Percentiles rank a stretch among this genome's conserved stretches.
Evolutionary conservation across 2,888 invertebrate species (phyloP).

Genomic region (Mesorhabditis belari): DNA sequence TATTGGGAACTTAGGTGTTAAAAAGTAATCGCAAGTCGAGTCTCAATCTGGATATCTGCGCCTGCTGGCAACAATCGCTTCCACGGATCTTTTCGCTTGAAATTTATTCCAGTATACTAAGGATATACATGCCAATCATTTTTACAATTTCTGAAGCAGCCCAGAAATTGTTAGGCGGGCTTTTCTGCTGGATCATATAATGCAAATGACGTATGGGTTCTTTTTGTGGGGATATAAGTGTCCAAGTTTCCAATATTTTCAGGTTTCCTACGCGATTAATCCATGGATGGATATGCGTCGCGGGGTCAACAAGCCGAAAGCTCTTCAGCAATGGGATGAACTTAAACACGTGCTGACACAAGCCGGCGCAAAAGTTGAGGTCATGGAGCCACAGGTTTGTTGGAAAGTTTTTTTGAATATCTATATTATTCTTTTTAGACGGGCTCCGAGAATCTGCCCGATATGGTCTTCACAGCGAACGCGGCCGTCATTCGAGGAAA

Average conservation of each 20-base stretch:
- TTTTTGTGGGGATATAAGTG: too few species aligned
- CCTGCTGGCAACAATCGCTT: too few species aligned
- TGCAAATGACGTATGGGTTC: background rate
- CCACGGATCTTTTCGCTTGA: too few species aligned
- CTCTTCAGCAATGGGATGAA: conserved; percentile 42
- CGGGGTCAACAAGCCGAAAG: conserved; percentile 27
- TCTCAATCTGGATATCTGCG: too few species aligned
- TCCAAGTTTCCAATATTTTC: conserved; percentile 24
- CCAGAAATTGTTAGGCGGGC: too few species aligned
- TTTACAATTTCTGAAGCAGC: too few species aligned
- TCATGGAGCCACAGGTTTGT: conserved; percentile 44
- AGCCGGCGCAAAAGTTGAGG: conserved; percentile 42
- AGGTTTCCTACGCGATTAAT: conserved; percentile 48
- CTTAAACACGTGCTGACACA: conserved; percentile 41
- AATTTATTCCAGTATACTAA: too few species aligned
- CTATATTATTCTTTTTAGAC: conserved; percentile 17
- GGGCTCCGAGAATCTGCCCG: conserved; percentile 44
- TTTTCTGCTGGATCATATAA: background rate
- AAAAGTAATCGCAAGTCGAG: too few species aligned
- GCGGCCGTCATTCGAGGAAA: conserved; percentile 48
- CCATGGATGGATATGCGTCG: conserved; percentile 49
- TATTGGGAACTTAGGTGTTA: too few species aligned
- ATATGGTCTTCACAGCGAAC: conserved; percentile 51
- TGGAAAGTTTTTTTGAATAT: background rate
- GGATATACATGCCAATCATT: too few species aligned